Conservation (phyloP, 2,797 vertebrate species). For the Bradypodion pumilum region DNA sequence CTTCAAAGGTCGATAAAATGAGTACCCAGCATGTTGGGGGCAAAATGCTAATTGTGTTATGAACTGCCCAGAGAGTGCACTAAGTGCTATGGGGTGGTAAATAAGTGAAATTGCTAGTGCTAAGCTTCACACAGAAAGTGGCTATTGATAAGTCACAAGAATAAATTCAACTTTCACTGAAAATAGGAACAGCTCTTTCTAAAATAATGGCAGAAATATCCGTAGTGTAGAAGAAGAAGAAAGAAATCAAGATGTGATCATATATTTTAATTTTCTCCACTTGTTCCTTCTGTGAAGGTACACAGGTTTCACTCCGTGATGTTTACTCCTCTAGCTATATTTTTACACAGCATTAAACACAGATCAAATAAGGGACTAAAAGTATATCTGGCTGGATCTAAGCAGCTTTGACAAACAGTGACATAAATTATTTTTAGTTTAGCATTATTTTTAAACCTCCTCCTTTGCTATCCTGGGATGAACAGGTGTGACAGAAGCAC, state of each 20-base stretch:
- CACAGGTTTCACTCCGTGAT: background rate
- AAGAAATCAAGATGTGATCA: background rate
- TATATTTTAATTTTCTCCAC: slow-evolving; percentile 14
- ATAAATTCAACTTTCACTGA: background rate
- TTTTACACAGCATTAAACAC: background rate
- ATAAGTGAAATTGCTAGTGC: no score
- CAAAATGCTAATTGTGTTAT: no score
- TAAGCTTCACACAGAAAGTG: background rate
- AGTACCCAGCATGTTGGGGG: no score
- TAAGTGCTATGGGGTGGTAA: no score
- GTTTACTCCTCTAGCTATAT: background rate
- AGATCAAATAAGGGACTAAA: slow-evolving; percentile 14
- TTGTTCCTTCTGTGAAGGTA: background rate
- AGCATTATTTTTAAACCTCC: slow-evolving; percentile 19
- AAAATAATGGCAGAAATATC: background rate
- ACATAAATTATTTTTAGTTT: slow-evolving; percentile 31
- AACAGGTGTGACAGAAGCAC: slow-evolving; percentile 15
- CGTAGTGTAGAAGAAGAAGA: background rate
- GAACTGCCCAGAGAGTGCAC: no score
- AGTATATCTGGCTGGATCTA: slow-evolving; percentile 2
- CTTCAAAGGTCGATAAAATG: no score
- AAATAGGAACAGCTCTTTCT: background rate
- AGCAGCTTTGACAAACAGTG: slow-evolving; percentile 12
- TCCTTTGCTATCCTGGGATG: background rate
- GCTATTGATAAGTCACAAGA: background rate